phyloP scores from a whole-genome alignment of 2,113 vertebrate species.

The Dascyllus trimaculatus region DNA sequence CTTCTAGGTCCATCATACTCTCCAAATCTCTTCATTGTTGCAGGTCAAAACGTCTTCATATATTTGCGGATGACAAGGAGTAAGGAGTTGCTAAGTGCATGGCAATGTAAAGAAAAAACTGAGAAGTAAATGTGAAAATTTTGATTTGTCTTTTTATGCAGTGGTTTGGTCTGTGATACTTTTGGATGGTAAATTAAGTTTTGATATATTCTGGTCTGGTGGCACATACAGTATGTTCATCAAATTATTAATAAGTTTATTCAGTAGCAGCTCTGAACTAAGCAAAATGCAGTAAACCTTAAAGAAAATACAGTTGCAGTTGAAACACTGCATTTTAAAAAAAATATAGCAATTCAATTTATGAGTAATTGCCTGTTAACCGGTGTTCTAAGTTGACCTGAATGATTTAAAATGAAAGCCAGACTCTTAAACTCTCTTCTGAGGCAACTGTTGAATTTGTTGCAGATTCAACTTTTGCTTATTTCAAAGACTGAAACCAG shows the following conservation, averaged over 20 bases:
- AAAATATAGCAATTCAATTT: background rate
- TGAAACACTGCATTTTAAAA: background rate
- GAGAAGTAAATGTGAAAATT: background rate
- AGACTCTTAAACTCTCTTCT: conserved; percentile 1
- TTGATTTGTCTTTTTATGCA: too few species aligned
- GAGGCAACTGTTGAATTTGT: conserved; percentile 28
- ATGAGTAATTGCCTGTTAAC: background rate
- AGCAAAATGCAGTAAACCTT: background rate
- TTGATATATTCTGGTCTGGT: background rate
- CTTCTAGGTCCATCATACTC: conserved; percentile 57
- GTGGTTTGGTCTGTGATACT: background rate
- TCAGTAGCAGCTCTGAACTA: background rate
- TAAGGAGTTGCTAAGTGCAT: conserved; percentile 2
- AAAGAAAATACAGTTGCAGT: background rate
- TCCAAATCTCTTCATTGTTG: conserved; percentile 57
- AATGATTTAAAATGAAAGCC: conserved; percentile 39
- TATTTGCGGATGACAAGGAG: conserved; percentile 29
- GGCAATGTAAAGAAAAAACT: background rate
- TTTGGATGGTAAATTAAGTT: conserved; percentile 16
- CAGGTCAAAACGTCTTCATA: conserved; percentile 37
- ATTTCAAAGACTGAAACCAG: conserved; percentile 36
- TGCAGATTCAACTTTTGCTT: conserved; percentile 35
- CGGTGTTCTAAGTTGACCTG: conserved; percentile 6
- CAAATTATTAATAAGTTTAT: background rate
- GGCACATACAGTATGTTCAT: background rate